phyloP scores from a whole-genome alignment of 2,113 vertebrate species.

The Cavia aperea region DNA sequence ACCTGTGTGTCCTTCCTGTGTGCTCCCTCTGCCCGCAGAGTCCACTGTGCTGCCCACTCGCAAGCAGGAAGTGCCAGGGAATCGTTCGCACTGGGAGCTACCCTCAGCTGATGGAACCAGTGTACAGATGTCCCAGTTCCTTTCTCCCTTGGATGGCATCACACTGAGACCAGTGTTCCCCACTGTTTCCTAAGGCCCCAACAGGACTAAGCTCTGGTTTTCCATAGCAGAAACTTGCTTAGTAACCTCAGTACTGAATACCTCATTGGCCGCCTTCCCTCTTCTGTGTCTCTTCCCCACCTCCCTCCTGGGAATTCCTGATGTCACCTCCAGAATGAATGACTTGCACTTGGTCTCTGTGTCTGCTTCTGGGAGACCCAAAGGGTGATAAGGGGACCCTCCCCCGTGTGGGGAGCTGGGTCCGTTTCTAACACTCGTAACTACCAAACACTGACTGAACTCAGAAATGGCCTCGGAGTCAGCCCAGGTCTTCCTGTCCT shows the following conservation, averaged over 20 bases:
- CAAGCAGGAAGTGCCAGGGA: neutral
- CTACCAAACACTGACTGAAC: neutral
- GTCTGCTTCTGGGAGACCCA: neutral
- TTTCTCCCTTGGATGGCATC: rapidly evolving
- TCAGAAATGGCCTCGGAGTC: neutral
- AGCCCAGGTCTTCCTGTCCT: neutral
- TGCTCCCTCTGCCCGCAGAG: neutral
- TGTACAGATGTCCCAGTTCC: too few species aligned
- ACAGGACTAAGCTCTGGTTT: neutral
- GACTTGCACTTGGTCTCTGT: neutral
- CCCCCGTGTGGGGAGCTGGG: too few species aligned
- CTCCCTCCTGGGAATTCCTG: neutral
- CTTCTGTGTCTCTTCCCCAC: neutral
- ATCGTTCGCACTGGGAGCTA: neutral
- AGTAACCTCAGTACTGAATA: neutral
- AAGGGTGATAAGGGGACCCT: neutral
- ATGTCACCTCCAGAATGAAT: neutral
- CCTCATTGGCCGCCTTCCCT: neutral
- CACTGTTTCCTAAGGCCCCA: neutral
- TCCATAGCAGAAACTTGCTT: neutral
- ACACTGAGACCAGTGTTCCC: neutral
- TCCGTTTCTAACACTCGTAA: neutral
- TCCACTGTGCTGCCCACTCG: neutral
- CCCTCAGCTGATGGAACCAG: neutral
- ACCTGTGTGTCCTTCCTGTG: neutral